Conservation (phyloP, 2,113 vertebrate genomes). For the Rutilus rutilus region DNA sequence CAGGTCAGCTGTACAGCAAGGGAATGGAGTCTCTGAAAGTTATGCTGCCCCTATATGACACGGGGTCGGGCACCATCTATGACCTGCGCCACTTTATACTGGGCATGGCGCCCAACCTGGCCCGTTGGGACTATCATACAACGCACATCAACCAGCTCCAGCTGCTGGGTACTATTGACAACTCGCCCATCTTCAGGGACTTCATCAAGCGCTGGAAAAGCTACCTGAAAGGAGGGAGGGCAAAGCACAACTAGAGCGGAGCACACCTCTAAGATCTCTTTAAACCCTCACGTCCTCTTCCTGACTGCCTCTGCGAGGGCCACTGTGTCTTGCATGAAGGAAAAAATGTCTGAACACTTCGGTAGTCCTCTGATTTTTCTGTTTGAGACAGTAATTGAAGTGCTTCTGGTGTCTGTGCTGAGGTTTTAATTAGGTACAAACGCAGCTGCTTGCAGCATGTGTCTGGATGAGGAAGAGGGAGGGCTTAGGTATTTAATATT, state of each 20-base stretch:
- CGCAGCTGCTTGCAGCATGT: constrained; percentile 62
- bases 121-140: constrained; percentile 99
- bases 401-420: constrained; percentile 59
- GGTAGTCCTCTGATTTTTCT: constrained; percentile 47
- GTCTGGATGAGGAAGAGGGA: constrained; percentile 20
- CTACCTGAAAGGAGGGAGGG: constrained; percentile 91
- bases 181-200: constrained; percentile 88
- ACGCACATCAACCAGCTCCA: constrained; percentile 99
- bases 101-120: constrained; percentile 93
- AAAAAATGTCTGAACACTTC: constrained; percentile 18
- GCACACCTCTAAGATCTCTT: constrained; percentile 14
- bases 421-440: constrained; percentile 73
- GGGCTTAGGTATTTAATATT: constrained; percentile 46
- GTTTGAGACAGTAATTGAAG: constrained; percentile 66
- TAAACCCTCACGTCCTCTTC: not conserved
- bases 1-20: constrained; percentile 81
- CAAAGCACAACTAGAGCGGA: constrained; percentile 94
- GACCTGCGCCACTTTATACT: constrained; percentile 97
- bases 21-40: constrained; percentile 95
- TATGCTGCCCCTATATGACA: constrained; percentile 96
- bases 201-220: constrained; percentile 93
- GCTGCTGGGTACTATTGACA: constrained; percentile 88
- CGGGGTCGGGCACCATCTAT: constrained; percentile 94
- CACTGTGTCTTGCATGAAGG: constrained; percentile 56
- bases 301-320: not conserved